Percentiles rank a stretch among this genome's conserved stretches.
phyloP scores from a whole-genome alignment of 2,888 invertebrate genomes.

The Pomacea canaliculata region DNA sequence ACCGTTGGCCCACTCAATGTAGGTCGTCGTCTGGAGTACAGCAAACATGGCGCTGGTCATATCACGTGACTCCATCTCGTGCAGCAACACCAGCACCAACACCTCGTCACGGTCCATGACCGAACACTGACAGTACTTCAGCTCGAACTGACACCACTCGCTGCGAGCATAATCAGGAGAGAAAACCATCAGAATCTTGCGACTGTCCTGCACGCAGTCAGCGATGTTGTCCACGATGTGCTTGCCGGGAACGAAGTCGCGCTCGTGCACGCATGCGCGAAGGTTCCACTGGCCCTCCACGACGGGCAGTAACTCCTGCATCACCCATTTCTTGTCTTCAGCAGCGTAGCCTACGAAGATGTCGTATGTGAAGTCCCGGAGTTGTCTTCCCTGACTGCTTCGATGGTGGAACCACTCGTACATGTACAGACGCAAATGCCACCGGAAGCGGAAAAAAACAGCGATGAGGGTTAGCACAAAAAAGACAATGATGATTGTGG shows the following conservation, averaged over 20 bases:
- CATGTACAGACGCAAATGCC: conserved; percentile 74
- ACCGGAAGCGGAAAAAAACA: conserved; percentile 73
- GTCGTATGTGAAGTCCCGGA: conserved; percentile 73
- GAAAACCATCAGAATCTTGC: conserved; percentile 77
- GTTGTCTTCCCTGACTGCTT: background rate
- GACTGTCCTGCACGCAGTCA: conserved; percentile 78
- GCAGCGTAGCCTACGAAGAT: conserved; percentile 81
- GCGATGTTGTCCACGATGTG: conserved; percentile 81
- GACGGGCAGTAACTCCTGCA: conserved; percentile 76
- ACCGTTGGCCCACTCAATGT: conserved; percentile 5
- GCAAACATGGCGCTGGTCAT: conserved; percentile 78
- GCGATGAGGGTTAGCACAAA: conserved; percentile 30
- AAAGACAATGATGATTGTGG: background rate
- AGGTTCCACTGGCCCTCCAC: conserved; percentile 73
- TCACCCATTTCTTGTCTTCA: conserved; percentile 77
- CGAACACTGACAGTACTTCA: conserved; percentile 71
- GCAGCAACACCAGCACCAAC: conserved; percentile 77
- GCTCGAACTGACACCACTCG: conserved; percentile 82
- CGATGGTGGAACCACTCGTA: conserved; percentile 49
- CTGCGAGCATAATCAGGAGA: conserved; percentile 77
- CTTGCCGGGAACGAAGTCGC: conserved; percentile 80
- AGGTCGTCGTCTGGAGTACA: conserved; percentile 79
- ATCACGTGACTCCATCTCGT: conserved; percentile 76
- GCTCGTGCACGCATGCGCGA: conserved; percentile 77
- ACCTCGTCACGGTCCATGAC: conserved; percentile 24